phyloP scores from a whole-genome alignment of 37 sponge, comb jelly and placozoan genomes.

The Bolinopsis microptera region DNA sequence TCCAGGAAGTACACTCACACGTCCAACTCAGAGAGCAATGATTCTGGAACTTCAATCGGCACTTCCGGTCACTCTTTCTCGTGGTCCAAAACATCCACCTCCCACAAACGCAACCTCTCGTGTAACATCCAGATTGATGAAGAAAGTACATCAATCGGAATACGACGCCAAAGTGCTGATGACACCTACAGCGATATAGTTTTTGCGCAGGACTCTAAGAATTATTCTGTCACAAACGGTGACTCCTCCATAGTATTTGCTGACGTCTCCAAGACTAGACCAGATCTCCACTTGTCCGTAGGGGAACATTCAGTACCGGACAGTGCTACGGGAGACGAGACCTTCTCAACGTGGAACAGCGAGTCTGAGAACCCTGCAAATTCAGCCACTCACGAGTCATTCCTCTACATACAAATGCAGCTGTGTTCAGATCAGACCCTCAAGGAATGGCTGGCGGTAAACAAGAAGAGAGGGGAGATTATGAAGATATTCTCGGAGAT shows the following conservation, averaged over 20 bases:
- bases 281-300: background rate
- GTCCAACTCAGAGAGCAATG: background rate
- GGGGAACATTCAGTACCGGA: no score
- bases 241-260: background rate
- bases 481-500: conserved; percentile 71
- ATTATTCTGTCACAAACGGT: background rate
- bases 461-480: conserved; percentile 27
- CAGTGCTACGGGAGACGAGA: background rate
- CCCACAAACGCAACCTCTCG: background rate
- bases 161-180: background rate
- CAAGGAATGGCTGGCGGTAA: conserved; percentile 77
- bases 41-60: conserved; percentile 20
- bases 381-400: background rate
- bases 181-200: background rate
- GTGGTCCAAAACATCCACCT: background rate
- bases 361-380: background rate
- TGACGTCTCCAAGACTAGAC: background rate
- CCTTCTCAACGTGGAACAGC: background rate
- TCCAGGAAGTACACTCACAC: conserved; percentile 49
- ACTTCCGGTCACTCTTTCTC: background rate
- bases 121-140: background rate
- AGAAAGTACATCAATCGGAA: background rate
- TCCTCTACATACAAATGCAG: conserved; percentile 92
- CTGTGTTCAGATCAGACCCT: conserved; percentile 85
- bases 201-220: background rate